Conservation (phyloP, 2,888 invertebrate species). For the Pseudococcus jackbeardsleyi region DNA sequence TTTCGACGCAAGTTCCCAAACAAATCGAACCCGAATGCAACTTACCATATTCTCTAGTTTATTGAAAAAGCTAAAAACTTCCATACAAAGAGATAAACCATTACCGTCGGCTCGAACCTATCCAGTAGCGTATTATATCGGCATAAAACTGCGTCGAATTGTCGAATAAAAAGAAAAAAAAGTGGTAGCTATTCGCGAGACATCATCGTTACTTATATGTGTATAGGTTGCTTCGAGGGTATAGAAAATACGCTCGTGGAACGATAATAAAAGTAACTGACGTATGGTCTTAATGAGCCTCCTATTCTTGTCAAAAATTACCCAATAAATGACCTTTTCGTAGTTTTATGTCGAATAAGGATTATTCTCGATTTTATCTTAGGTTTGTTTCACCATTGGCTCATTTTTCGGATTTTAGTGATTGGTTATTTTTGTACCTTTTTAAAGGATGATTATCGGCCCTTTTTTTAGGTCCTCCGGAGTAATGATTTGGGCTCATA, state of each 20-base stretch:
- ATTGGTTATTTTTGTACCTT: no score
- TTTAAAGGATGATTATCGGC: no score
- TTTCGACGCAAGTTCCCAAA: slow-evolving; percentile 52
- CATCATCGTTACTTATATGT: not conserved
- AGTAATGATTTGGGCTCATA: no score
- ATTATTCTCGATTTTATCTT: no score
- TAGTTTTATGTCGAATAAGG: not conserved
- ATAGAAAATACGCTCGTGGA: not conserved
- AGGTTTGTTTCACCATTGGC: no score
- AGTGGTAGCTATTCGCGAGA: not conserved
- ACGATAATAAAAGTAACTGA: slow-evolving; percentile 53
- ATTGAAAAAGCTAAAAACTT: slow-evolving; percentile 50
- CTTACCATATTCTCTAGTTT: slow-evolving; percentile 52
- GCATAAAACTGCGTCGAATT: slow-evolving; percentile 6
- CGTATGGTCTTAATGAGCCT: slow-evolving; percentile 14
- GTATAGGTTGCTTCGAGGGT: no score
- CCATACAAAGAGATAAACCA: slow-evolving; percentile 37
- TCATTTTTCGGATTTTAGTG: no score
- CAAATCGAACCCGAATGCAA: slow-evolving; percentile 52
- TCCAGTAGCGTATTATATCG: slow-evolving; percentile 10
- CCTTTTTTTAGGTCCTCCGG: no score
- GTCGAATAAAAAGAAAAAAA: slow-evolving; percentile 21
- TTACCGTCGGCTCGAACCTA: slow-evolving; percentile 21
- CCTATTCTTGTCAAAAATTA: slow-evolving; percentile 50
- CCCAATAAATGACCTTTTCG: slow-evolving; percentile 44